Evolutionary conservation across 2,113 vertebrate genomes (phyloP).

Genomic region (Rhinolophus ferrumequinum): DNA sequence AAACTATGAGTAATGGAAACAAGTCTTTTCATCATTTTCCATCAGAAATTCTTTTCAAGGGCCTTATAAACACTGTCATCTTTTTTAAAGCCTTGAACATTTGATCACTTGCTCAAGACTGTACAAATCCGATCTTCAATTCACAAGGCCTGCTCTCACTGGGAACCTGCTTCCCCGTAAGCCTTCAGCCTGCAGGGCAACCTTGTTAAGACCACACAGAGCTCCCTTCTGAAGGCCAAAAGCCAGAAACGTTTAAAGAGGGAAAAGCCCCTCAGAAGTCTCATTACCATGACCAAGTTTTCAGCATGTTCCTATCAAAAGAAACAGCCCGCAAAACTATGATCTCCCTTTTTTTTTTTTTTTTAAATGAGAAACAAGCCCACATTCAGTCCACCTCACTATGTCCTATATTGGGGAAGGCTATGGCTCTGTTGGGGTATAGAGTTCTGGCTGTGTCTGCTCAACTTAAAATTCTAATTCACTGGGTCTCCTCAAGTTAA

Average conservation of each 20-base stretch:
- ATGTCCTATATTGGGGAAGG: neutral
- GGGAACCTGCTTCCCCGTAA: neutral
- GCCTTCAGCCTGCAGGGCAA: neutral
- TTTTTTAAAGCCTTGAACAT: slow-evolving; percentile 54
- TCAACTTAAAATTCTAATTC: neutral
- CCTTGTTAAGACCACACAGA: slow-evolving; percentile 63
- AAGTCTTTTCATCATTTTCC: slow-evolving; percentile 44
- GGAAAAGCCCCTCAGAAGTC: slow-evolving; percentile 33
- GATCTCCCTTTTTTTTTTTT: too few species aligned
- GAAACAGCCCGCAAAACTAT: slow-evolving; percentile 14
- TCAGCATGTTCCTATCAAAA: slow-evolving; percentile 43
- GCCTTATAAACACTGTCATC: slow-evolving; percentile 60
- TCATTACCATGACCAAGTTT: neutral
- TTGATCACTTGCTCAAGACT: neutral
- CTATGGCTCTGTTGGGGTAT: too few species aligned
- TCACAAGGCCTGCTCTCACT: neutral
- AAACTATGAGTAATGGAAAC: slow-evolving; percentile 66
- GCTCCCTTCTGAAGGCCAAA: neutral
- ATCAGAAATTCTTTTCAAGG: slow-evolving; percentile 65
- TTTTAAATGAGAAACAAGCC: neutral
- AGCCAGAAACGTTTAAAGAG: slow-evolving; percentile 53
- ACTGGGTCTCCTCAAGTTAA: neutral
- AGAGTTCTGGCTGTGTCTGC: neutral
- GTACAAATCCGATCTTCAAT: slow-evolving; percentile 17
- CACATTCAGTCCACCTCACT: neutral